Conservation (phyloP, 92 coral and sea anemone species). For the Anthopleura xanthogrammica region DNA sequence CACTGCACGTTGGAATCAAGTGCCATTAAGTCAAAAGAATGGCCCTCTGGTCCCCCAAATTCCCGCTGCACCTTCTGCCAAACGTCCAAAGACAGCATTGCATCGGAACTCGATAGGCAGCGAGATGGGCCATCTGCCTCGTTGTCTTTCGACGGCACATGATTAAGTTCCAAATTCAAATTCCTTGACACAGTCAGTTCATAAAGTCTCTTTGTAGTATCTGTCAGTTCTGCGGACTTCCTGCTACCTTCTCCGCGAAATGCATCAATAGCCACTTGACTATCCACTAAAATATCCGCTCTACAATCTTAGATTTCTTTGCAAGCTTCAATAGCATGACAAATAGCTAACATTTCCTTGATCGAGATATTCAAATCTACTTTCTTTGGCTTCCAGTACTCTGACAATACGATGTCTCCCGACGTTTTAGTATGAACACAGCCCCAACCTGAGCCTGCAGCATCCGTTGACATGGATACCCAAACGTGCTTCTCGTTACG, state of each 20-base stretch:
- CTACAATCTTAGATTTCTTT: background rate
- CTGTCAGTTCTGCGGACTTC: constrained; percentile 22
- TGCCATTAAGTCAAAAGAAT: constrained; percentile 26
- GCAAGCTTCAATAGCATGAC: background rate
- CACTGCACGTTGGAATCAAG: constrained; percentile 22
- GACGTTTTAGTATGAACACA: no score
- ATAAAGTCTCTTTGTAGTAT: constrained; percentile 12
- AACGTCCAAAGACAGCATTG: background rate
- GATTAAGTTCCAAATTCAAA: constrained; percentile 3
- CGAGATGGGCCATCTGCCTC: constrained; percentile 37
- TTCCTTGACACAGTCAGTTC: background rate
- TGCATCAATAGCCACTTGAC: constrained; percentile 25
- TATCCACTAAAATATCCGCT: constrained; percentile 1
- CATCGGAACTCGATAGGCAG: constrained; percentile 2
- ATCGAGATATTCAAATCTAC: background rate
- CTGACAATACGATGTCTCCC: background rate
- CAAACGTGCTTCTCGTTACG: no score
- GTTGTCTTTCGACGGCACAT: constrained; percentile 21
- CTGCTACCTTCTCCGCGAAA: constrained; percentile 19
- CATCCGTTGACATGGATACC: no score
- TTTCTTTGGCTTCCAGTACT: constrained; percentile 24
- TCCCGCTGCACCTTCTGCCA: background rate
- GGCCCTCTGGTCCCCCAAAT: constrained; percentile 16
- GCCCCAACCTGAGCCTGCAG: no score
- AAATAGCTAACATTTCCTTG: constrained; percentile 29